Percentiles rank a stretch among this genome's conserved stretches.
phyloP scores from a whole-genome alignment of 2,888 invertebrate species.

The Pammene fasciana region DNA sequence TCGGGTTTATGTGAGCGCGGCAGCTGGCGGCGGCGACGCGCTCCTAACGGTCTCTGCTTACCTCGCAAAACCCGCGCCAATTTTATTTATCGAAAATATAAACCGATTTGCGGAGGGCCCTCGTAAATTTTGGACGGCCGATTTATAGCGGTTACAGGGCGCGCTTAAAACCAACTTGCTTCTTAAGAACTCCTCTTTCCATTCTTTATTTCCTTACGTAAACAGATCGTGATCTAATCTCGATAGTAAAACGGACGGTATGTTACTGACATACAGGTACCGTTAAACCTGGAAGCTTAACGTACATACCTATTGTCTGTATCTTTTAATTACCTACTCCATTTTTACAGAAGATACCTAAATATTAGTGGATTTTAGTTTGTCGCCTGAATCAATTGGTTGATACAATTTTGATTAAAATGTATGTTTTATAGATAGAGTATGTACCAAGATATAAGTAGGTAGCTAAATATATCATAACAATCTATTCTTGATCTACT shows the following conservation, averaged over 20 bases:
- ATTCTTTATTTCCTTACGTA: constrained; percentile 55
- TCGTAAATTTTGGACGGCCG: constrained; percentile 80
- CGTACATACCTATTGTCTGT: too few species aligned
- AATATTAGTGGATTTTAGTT: too few species aligned
- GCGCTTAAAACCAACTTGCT: constrained; percentile 77
- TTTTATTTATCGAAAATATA: constrained; percentile 84
- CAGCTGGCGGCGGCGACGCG: constrained; percentile 75
- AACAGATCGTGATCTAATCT: constrained; percentile 41
- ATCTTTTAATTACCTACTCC: too few species aligned
- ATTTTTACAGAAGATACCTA: too few species aligned
- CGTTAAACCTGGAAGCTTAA: not conserved
- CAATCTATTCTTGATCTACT: too few species aligned
- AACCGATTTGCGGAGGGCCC: constrained; percentile 82
- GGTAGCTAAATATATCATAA: too few species aligned
- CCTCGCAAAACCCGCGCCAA: constrained; percentile 83
- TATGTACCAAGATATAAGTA: too few species aligned
- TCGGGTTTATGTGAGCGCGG: constrained; percentile 81
- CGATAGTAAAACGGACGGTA: constrained; percentile 21
- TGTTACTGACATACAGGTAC: not conserved
- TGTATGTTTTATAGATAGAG: too few species aligned
- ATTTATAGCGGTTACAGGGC: constrained; percentile 80
- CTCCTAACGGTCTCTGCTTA: constrained; percentile 82
- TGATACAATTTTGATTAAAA: too few species aligned
- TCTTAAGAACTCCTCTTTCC: constrained; percentile 70
- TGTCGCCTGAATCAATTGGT: too few species aligned